Base-by-base conservation (phyloP, 2,113 vertebrate genomes). In the Hassar affinis region DNA sequence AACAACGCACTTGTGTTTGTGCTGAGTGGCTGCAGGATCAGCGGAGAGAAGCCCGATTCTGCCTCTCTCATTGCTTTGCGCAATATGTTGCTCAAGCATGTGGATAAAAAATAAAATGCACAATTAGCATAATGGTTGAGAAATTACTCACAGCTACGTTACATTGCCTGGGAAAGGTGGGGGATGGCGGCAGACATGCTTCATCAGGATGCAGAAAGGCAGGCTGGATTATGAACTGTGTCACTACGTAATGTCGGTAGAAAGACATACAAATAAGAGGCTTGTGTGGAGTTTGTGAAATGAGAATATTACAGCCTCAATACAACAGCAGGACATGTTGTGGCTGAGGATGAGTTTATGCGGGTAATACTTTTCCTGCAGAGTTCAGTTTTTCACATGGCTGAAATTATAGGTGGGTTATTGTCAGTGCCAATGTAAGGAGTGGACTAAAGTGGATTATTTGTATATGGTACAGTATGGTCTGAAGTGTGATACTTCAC, bases 41-140 rank as follows among this genome's bases (percentile, higher is more conserved):
- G 78, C 57, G 38, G 66, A 35, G n/a, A 80, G 78, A 38, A 79
- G 74, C 25, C 52, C 9, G 27, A 68, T 52, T 87, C 71, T 72
- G n/a, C 57, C 54, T 57, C 72, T 42, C 61, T 68, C 35, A 3
- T 54, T 49, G 72, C 35, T 82, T 57, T 69, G 54, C 64, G 30
- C 82, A 75, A 66, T 81, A 59, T 79, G 69, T 71, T 77, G 25
- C 61, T 72, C 42, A 30, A 84, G 85, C 85, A 84, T 82, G 87
- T 18, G 62, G 77, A 30, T 64, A 30, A 78, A 71, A 61, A 83
- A 86, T 9, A 38, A 68, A 83, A 2, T 10, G 35, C 17, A 45
- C 52, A 49, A 88, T 86, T 88, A 80, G 71, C 87, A 84, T 86
- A 84, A 86, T 88, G 77, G 78, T 74, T 42, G 64, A 77, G 83